Evolutionary conservation across 2,888 invertebrate genomes (phyloP), one percentile per base, ranked within the genome.

Genomic region (Mactromeris polynyma): DNA sequence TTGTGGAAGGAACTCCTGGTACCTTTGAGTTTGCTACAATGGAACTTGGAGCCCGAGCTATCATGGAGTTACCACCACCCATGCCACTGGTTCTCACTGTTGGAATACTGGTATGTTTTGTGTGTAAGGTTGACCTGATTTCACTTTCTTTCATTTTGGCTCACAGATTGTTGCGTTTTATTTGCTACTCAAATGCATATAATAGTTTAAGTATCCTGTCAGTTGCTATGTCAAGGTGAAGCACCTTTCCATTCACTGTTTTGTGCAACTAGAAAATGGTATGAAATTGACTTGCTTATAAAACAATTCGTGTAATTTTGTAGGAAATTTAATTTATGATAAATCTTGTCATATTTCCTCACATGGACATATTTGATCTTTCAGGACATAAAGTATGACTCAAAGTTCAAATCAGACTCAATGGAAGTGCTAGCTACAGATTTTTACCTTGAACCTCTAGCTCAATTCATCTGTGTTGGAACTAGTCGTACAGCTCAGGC

Each of bases 61-160:
- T 86, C 9, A 90, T 95, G 88, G 90, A 89, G 54, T 89, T 95
- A 11, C 95, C 95, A 17, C 90, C 93, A 17, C 94, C 93, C 0
- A 94, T 94, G 93, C 93, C 93, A 19, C 89, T 94, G 4, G 88
- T 90, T 19, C 92, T 95, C 21, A 93, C 93, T 31, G 94, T 94
- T n/a, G 94, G 94, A 46, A 90, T 94, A 40, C 86, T 95, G 94
- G 95, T 95, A 84, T n/a, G 38, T n/a, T n/a, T n/a, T n/a, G n/a
- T n/a, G n/a, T n/a, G n/a, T n/a, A n/a, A n/a, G n/a, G n/a, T n/a
- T n/a, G n/a, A n/a, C n/a, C n/a, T n/a, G n/a, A n/a, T n/a, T n/a
- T n/a, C n/a, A n/a, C n/a, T n/a, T n/a, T n/a, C n/a, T n/a, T n/a
- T n/a, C n/a, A n/a, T n/a, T n/a, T n/a, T n/a, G n/a, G n/a, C n/a